Evolutionary conservation across 2,113 vertebrate species (phyloP), one percentile per base, ranked within the genome.

Genomic region (Podocnemis expansa): DNA sequence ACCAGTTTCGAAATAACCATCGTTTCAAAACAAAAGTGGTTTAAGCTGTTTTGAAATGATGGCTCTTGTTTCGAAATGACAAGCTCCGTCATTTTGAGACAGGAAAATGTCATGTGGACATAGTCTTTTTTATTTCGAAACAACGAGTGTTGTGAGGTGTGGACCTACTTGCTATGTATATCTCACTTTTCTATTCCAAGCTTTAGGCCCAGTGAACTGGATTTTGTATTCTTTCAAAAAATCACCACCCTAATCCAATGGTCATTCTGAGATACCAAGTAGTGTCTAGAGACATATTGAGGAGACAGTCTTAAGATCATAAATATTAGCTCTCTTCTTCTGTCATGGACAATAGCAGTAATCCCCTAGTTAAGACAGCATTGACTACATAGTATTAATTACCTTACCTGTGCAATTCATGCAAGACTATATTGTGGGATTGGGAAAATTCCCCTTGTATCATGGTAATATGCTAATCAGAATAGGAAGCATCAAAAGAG

Each of bases 331-430:
- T 52, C 87, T 87, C 93, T 84, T 90, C 75, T 88, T 81, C 94
- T 87, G 49, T 93, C 91, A 85, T 87, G 79, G 83, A 51, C 78
- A 84, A 96, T 90, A 95, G 67, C n/a, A 91, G 84, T 95, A 96
- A 52, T 80, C 51, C 47, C 0, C 75, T 76, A 2, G 92, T 45
- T 45, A 45, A 27, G 25, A 24, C 16, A 41, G 25, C 45, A 29
- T 27, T 43, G 91, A 83, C 67, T n/a, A 34, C 55, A 55, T 51
- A 92, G 67, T 91, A 89, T 80, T 95, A 94, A 93, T 92, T 93
- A 94, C 85, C 95, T 91, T 78, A 93, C 60, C 81, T 45, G 93
- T 89, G 82, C 85, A 22, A 19, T 79, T 89, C 51, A 80, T 67
- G 79, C 60, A 87, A 93, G 95, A 91, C 60, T 47, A 21, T n/a